Evolutionary conservation across 37 sponge, comb jelly and placozoan species (phyloP).

Genomic region (Amphimedon queenslandica): DNA sequence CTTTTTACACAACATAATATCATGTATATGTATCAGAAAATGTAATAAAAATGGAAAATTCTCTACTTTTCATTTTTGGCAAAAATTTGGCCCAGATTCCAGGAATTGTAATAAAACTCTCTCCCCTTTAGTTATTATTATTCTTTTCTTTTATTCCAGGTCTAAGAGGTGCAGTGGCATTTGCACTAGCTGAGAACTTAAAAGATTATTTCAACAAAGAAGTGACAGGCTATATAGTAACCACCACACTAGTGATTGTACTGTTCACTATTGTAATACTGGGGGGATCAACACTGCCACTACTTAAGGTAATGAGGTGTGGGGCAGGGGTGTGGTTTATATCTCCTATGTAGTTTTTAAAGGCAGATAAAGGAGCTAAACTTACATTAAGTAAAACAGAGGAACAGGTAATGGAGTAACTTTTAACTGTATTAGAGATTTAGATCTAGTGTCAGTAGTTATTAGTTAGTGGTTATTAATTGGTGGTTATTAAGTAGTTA

Average conservation of each 20-base stretch:
- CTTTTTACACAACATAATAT: too few relatives aligned
- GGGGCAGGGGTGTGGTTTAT: not conserved
- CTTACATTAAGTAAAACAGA: conserved; percentile 85
- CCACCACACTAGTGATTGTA: conserved; percentile 90
- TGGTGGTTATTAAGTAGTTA: too few relatives aligned
- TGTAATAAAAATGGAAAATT: too few relatives aligned
- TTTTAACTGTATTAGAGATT: not conserved
- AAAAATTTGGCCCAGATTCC: not conserved
- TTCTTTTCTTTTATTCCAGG: conserved; percentile 36
- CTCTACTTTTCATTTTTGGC: too few relatives aligned
- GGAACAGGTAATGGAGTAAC: conserved; percentile 65
- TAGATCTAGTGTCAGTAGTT: not conserved
- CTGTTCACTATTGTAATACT: conserved; percentile 84
- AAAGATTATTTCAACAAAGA: conserved; percentile 34
- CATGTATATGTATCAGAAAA: too few relatives aligned
- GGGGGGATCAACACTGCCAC: conserved; percentile 82
- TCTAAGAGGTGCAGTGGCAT: conserved; percentile 92
- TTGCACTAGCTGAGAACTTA: conserved; percentile 83
- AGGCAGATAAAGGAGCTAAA: conserved; percentile 34
- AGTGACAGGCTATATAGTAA: conserved; percentile 40
- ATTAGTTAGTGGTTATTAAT: too few relatives aligned
- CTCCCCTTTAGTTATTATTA: conserved; percentile 3
- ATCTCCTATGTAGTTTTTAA: conserved; percentile 41
- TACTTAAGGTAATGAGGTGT: conserved; percentile 63
- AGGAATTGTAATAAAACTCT: not conserved